These are phyloP conservation scores for Cydia splendana DNA, from an alignment of 1,140 invertebrate species.

Conservation along the genomic window DNA sequence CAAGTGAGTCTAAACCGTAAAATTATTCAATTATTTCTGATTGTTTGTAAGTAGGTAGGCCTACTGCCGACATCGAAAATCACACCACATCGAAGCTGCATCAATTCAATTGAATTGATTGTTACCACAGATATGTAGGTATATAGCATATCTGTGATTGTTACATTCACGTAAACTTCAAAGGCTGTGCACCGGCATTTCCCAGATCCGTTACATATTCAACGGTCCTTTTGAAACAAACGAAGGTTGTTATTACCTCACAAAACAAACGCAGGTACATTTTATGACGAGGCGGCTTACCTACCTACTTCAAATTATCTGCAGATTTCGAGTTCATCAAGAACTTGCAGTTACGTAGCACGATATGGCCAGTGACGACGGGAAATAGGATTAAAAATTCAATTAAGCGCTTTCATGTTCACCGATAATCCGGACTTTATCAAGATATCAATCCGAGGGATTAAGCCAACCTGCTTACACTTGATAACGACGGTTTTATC, in stretches of 20 bases:
- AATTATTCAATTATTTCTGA: too few species aligned
- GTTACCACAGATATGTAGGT: too few species aligned
- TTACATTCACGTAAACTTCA: neutral
- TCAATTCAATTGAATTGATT: neutral
- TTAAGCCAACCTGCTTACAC: slow-evolving; percentile 51
- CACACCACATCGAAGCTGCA: too few species aligned
- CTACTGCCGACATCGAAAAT: too few species aligned
- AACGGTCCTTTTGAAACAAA: neutral
- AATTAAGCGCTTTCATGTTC: slow-evolving; percentile 76
- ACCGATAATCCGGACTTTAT: slow-evolving; percentile 75
- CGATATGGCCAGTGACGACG: slow-evolving; percentile 63
- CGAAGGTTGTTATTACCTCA: neutral
- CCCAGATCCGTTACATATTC: neutral
- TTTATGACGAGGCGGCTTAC: slow-evolving; percentile 1
- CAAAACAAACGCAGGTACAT: slow-evolving; percentile 16
- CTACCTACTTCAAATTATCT: slow-evolving; percentile 1
- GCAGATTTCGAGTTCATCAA: slow-evolving; percentile 37
- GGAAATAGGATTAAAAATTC: slow-evolving; percentile 75
- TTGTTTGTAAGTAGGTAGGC: too few species aligned
- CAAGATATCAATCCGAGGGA: slow-evolving; percentile 73
- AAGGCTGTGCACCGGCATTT: neutral
- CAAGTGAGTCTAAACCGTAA: too few species aligned
- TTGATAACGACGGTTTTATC: slow-evolving; percentile 69
- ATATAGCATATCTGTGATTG: too few species aligned
- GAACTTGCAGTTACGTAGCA: slow-evolving; percentile 53